Percentiles rank a stretch among this genome's conserved stretches.
Conservation (phyloP, 2,797 vertebrate species). For the Sus cebifrons region DNA sequence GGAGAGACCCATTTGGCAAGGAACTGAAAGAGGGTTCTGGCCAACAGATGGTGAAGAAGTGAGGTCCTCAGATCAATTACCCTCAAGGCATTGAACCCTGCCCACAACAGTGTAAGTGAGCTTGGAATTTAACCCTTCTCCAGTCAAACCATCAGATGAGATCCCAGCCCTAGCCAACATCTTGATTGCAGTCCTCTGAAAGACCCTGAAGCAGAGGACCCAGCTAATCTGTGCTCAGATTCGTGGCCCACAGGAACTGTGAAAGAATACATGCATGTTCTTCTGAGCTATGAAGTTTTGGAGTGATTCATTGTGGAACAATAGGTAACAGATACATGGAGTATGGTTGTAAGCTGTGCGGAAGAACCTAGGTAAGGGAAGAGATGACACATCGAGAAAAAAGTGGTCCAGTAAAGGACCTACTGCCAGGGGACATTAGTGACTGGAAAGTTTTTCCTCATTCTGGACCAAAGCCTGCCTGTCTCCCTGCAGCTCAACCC, state of each 20-base stretch:
- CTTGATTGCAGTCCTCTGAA: not conserved
- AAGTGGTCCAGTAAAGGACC: not conserved
- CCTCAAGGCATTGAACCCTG: not conserved
- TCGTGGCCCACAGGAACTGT: not conserved
- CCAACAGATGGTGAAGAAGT: not conserved
- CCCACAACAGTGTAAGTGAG: not conserved
- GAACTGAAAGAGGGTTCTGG: not conserved
- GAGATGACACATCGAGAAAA: not conserved
- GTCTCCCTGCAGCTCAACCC: not conserved
- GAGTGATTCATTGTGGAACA: not conserved
- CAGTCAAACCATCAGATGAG: not conserved
- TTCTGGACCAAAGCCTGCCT: not conserved
- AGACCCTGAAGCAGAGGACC: not conserved
- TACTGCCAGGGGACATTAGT: not conserved
- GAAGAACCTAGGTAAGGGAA: not conserved
- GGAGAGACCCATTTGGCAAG: not conserved
- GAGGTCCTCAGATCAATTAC: not conserved
- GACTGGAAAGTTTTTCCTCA: not conserved
- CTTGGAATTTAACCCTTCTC: not conserved
- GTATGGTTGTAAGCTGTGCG: not conserved
- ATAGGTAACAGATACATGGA: not conserved
- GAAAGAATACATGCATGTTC: not conserved
- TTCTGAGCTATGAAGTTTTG: not conserved
- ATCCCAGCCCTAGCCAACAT: not conserved
- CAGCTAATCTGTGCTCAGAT: not conserved